Percentiles rank a stretch among this genome's conserved stretches.
Evolutionary conservation across 2,888 invertebrate species (phyloP).

Genomic region (Trissoscelio sp.): DNA sequence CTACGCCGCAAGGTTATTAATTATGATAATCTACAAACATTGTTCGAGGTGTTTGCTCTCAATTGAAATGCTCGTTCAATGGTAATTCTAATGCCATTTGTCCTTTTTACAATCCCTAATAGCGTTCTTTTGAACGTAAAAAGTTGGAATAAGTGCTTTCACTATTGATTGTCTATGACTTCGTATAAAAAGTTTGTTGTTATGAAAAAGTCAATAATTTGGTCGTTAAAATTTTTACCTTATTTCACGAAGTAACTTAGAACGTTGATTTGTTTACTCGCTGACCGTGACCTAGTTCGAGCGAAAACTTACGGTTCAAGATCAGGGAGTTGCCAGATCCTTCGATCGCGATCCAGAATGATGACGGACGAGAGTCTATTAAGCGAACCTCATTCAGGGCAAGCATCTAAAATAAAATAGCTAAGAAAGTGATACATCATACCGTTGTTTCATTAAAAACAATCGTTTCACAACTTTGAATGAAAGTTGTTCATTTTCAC

Average conservation of each 20-base stretch:
- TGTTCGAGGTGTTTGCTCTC: not conserved
- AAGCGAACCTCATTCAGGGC: constrained; percentile 49
- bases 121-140: not conserved
- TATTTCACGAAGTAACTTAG: constrained; percentile 32
- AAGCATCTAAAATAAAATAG: constrained; percentile 53
- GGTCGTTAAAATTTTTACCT: constrained; percentile 20
- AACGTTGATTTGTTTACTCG: constrained; percentile 64
- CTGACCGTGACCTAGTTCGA: constrained; percentile 74
- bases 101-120: not conserved
- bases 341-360: constrained; percentile 73
- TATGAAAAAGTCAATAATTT: constrained; percentile 36
- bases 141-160: constrained; percentile 5
- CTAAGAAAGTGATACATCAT: constrained; percentile 64
- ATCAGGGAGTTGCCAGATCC: constrained; percentile 65
- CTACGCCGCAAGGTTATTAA: not conserved
- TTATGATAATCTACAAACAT: constrained; percentile 1
- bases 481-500: constrained; percentile 62
- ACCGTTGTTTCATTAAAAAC: constrained; percentile 57
- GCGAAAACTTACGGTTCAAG: constrained; percentile 64
- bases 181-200: constrained; percentile 10
- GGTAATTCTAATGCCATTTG: not conserved
- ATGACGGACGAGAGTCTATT: constrained; percentile 36
- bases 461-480: constrained; percentile 36
- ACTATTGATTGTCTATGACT: not conserved
- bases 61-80: not conserved